phyloP scores from a whole-genome alignment of 2,888 invertebrate species.

The Uropetala carovei region DNA sequence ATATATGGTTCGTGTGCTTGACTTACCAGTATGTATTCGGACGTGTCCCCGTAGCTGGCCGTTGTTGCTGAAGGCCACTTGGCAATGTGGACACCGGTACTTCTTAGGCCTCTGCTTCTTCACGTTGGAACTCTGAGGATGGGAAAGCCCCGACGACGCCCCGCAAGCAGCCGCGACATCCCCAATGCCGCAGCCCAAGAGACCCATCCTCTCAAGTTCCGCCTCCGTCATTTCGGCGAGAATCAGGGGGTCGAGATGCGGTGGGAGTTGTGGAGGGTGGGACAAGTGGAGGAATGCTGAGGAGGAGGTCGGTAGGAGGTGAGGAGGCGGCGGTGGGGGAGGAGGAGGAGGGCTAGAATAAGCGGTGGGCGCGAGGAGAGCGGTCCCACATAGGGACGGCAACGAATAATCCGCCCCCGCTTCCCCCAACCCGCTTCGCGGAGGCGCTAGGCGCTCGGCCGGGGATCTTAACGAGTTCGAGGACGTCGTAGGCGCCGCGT shows the following conservation, averaged over 20 bases:
- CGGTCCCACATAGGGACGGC: not conserved
- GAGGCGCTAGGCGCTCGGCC: not conserved
- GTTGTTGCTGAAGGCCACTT: constrained; percentile 95
- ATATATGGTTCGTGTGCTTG: not conserved
- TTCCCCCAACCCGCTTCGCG: not conserved
- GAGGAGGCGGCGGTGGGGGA: not conserved
- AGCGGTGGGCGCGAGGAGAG: not conserved
- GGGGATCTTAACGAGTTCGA: not conserved
- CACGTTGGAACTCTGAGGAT: constrained; percentile 36
- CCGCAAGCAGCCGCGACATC: not conserved
- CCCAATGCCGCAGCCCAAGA: not conserved
- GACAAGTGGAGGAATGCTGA: not conserved
- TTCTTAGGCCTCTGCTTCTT: constrained; percentile 73
- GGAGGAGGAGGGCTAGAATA: not conserved
- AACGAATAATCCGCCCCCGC: constrained; percentile 2
- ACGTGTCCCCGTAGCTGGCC: constrained; percentile 94
- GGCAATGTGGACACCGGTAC: constrained; percentile 82
- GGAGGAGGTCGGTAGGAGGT: not conserved
- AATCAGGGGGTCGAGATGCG: constrained; percentile 33
- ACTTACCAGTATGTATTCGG: constrained; percentile 90
- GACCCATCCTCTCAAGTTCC: constrained; percentile 42
- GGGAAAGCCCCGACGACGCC: not conserved
- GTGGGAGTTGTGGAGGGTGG: constrained; percentile 8
- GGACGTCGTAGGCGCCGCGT: not conserved
- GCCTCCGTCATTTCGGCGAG: constrained; percentile 53